Evolutionary conservation across 2,113 vertebrate species (phyloP).

Genomic region (Procavia capensis): DNA sequence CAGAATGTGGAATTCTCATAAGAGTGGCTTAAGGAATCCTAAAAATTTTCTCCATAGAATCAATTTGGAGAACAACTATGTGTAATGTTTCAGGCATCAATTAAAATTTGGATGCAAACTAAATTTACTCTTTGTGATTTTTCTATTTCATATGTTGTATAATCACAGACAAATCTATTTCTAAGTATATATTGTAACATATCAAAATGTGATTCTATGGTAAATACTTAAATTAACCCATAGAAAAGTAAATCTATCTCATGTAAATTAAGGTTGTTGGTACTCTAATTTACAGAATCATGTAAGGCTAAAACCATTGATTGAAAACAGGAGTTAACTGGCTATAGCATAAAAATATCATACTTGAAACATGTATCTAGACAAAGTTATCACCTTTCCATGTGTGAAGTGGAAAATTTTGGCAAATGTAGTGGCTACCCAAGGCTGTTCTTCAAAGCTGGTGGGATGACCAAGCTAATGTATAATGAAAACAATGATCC

Average conservation of each 20-base stretch:
- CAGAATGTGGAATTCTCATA: not conserved
- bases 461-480: not conserved
- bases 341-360: not conserved
- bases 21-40: constrained; percentile 5
- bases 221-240: constrained; percentile 33
- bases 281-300: constrained; percentile 9
- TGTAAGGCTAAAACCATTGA: constrained; percentile 34
- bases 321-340: constrained; percentile 5
- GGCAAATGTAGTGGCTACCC: not conserved
- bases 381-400: not conserved
- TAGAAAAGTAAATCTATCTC: constrained; percentile 38
- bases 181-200: constrained; percentile 24
- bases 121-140: constrained; percentile 43
- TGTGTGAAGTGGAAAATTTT: not conserved
- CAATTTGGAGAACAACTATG: constrained; percentile 44
- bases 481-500: not conserved
- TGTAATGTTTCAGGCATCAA: constrained; percentile 43
- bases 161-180: constrained; percentile 35
- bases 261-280: not conserved
- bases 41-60: not conserved
- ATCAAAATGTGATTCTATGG: constrained; percentile 24
- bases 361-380: not conserved
- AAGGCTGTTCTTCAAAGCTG: not conserved
- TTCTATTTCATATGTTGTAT: constrained; percentile 42
- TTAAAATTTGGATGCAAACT: constrained; percentile 61